Conservation (phyloP, 2,797 vertebrate genomes). For the Malacoctenus gilli region DNA sequence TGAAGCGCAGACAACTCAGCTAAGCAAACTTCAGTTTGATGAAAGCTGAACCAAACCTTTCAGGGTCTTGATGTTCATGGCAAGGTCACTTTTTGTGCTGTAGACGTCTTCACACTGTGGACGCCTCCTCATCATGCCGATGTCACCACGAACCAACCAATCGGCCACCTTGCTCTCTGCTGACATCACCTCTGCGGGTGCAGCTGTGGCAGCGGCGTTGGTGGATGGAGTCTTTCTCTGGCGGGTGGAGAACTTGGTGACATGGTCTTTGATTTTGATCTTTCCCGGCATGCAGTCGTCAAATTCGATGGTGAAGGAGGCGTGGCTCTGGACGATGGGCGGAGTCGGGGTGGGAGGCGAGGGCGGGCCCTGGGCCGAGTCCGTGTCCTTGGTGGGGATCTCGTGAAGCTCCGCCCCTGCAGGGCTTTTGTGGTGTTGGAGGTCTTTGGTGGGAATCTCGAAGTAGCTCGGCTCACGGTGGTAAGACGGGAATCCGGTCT, state of each 20-base stretch:
- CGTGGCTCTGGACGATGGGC: constrained; percentile 92
- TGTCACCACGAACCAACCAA: constrained; percentile 95
- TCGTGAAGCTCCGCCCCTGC: constrained; percentile 83
- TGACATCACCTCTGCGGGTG: constrained; percentile 86
- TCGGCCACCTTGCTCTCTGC: constrained; percentile 93
- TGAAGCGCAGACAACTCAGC: too few relatives aligned
- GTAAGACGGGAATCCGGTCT: constrained; percentile 79
- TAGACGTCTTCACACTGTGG: constrained; percentile 87
- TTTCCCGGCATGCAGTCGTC: constrained; percentile 92
- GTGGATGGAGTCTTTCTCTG: constrained; percentile 75
- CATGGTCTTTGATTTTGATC: constrained; percentile 96
- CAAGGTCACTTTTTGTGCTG: constrained; percentile 95
- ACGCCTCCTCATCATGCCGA: constrained; percentile 86
- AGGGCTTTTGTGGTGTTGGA: constrained; percentile 78
- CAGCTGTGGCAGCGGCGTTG: constrained; percentile 56
- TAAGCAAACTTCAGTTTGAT: too few relatives aligned
- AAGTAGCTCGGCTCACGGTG: constrained; percentile 95
- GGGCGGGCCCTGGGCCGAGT: constrained; percentile 26
- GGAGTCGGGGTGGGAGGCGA: constrained; percentile 68
- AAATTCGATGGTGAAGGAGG: constrained; percentile 98
- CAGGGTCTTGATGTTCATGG: constrained; percentile 86
- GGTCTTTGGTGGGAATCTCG: constrained; percentile 96
- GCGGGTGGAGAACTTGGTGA: constrained; percentile 94
- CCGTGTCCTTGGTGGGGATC: constrained; percentile 89
- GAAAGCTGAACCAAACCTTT: constrained; percentile 82